A percentile compares a stretch with the other conserved stretches of the same genome.
Conservation (phyloP, 2,888 invertebrate genomes). For the Chrysotoxum bicinctum region DNA sequence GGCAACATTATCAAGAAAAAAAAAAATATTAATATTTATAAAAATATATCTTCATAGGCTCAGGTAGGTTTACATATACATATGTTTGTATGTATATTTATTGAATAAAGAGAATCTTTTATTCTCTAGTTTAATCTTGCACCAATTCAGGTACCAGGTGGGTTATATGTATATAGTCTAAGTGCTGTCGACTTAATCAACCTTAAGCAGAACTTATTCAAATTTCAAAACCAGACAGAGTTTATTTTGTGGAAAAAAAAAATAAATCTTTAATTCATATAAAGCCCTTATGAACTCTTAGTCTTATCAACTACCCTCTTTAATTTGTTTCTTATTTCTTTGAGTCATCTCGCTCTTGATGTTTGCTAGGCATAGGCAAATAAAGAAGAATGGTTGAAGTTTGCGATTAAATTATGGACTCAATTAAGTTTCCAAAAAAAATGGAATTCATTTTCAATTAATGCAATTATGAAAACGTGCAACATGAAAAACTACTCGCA, state of each 20-base stretch:
- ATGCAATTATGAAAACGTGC: constrained; percentile 2
- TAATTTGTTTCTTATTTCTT: neutral
- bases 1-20: neutral
- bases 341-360: neutral
- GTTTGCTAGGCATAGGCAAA: neutral
- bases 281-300: constrained; percentile 16
- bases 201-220: constrained; percentile 23
- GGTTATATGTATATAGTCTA: neutral
- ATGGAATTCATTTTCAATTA: neutral
- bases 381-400: neutral
- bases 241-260: neutral
- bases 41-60: neutral
- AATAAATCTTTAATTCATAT: constrained; percentile 15
- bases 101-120: neutral
- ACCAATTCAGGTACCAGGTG: constrained; percentile 15
- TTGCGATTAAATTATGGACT: constrained; percentile 41
- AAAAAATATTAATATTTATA: neutral
- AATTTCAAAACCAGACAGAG: constrained; percentile 26
- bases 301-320: constrained; percentile 7
- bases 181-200: constrained; percentile 57
- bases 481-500: neutral
- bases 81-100: neutral
- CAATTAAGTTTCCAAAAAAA: constrained; percentile 30
- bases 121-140: neutral
- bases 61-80: neutral